Percentiles rank a stretch among this genome's conserved stretches.
Evolutionary conservation across 2,113 vertebrate species (phyloP).

Genomic region (Chascanopsetta lugubris): DNA sequence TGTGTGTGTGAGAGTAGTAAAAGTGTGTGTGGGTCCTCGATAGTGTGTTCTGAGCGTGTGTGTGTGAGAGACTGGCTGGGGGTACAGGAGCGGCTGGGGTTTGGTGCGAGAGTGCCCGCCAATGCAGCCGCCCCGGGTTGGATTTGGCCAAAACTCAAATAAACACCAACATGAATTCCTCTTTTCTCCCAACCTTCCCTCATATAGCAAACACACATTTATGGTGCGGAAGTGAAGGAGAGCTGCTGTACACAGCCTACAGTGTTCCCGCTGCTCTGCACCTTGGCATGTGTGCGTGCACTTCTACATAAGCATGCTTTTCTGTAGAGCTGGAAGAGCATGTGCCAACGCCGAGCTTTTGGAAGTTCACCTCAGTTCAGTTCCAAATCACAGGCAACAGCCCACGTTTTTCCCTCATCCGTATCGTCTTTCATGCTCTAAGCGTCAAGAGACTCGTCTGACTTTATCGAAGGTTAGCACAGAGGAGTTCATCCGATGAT

Average conservation of each 20-base stretch:
- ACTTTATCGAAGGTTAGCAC: not conserved
- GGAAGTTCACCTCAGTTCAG: slow-evolving; percentile 34
- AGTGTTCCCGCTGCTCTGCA: slow-evolving; percentile 68
- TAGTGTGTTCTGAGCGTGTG: slow-evolving; percentile 29
- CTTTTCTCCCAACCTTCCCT: slow-evolving; percentile 80
- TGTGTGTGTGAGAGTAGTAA: slow-evolving; percentile 35
- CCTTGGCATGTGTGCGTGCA: slow-evolving; percentile 22
- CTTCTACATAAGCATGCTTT: slow-evolving; percentile 48
- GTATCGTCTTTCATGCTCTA: not conserved
- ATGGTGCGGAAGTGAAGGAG: slow-evolving; percentile 74
- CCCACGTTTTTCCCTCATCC: slow-evolving; percentile 7
- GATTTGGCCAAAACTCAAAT: slow-evolving; percentile 79
- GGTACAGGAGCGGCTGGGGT: slow-evolving; percentile 75
- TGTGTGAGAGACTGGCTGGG: slow-evolving; percentile 60
- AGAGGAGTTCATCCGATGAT: not conserved
- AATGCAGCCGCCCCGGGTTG: slow-evolving; percentile 56
- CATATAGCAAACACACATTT: slow-evolving; percentile 79
- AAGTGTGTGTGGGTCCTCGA: slow-evolving; percentile 6
- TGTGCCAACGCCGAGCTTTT: slow-evolving; percentile 24
- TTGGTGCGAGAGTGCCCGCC: slow-evolving; percentile 48
- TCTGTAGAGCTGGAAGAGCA: slow-evolving; percentile 42
- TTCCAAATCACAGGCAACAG: not conserved
- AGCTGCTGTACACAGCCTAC: slow-evolving; percentile 69
- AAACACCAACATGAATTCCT: slow-evolving; percentile 84
- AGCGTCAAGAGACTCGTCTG: not conserved